Conservation (phyloP, 2,113 vertebrate genomes). For the Harpagus bidentatus region DNA sequence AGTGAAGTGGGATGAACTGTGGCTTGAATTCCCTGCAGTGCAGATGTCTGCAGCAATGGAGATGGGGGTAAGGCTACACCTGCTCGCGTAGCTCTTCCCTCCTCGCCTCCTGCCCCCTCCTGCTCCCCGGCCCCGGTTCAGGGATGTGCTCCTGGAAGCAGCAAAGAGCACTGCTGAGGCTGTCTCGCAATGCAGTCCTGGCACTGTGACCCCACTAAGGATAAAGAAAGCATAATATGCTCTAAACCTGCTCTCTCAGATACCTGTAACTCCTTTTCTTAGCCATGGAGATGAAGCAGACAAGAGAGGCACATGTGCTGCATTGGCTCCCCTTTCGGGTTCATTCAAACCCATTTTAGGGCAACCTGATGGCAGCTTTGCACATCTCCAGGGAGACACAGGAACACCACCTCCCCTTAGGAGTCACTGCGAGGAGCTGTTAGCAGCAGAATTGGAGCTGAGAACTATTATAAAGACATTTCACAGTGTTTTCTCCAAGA, state of each 20-base stretch:
- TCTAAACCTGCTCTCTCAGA: background rate
- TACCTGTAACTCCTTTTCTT: background rate
- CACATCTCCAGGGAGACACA: background rate
- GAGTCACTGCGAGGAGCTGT: background rate
- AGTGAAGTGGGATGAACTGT: background rate
- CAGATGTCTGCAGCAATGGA: background rate
- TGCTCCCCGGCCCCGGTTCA: background rate
- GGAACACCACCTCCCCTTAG: background rate
- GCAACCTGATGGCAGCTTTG: background rate
- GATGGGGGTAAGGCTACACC: background rate
- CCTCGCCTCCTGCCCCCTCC: background rate
- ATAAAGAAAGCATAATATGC: background rate
- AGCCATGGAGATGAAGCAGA: background rate
- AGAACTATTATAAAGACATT: background rate
- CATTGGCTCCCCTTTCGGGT: background rate
- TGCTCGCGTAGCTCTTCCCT: background rate
- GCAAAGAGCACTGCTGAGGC: background rate
- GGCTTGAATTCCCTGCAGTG: background rate
- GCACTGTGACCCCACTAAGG: background rate
- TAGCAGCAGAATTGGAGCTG: background rate
- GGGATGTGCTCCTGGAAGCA: background rate
- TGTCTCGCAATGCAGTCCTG: background rate
- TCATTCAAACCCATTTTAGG: background rate
- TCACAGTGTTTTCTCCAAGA: background rate
- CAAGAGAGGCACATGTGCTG: background rate